Evolutionary conservation across 2,888 invertebrate genomes (phyloP).

Genomic region (Lithophane leautieri): DNA sequence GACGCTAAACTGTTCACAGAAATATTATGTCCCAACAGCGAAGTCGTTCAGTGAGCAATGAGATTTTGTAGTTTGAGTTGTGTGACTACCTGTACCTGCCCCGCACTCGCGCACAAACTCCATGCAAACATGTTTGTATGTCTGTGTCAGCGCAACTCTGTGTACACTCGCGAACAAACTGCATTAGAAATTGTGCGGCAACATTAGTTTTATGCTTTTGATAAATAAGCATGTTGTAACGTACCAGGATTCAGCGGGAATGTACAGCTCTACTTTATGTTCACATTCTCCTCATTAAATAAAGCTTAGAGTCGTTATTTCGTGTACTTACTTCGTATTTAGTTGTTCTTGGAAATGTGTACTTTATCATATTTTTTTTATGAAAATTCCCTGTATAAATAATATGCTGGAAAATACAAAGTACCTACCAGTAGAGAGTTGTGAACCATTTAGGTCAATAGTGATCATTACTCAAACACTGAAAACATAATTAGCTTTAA

Average conservation of each 20-base stretch:
- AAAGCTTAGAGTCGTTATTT: not conserved
- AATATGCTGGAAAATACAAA: not conserved
- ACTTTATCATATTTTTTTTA: not conserved
- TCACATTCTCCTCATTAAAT: conserved; percentile 16
- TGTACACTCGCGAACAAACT: conserved; percentile 57
- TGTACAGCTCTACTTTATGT: conserved; percentile 9
- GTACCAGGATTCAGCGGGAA: not conserved
- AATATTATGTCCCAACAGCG: conserved; percentile 45
- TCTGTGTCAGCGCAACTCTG: conserved; percentile 38
- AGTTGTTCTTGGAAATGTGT: not conserved
- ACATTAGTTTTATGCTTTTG: conserved; percentile 49
- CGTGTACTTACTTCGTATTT: not conserved
- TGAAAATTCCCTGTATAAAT: not conserved
- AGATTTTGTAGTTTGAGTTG: conserved; percentile 56
- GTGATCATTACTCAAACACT: conserved; percentile 8
- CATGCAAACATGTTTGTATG: conserved; percentile 42
- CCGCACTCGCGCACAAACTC: conserved; percentile 49
- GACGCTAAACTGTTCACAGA: conserved; percentile 47
- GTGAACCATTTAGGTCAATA: not conserved
- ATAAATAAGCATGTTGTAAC: conserved; percentile 43
- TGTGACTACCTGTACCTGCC: conserved; percentile 45
- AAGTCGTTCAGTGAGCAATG: conserved; percentile 48
- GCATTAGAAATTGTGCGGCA: conserved; percentile 51
- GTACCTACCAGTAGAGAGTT: not conserved
- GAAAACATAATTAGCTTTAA: not conserved